These are phyloP conservation scores for Piprites chloris DNA, from an alignment of 2,113 vertebrate genomes.

Conservation along the genomic window DNA sequence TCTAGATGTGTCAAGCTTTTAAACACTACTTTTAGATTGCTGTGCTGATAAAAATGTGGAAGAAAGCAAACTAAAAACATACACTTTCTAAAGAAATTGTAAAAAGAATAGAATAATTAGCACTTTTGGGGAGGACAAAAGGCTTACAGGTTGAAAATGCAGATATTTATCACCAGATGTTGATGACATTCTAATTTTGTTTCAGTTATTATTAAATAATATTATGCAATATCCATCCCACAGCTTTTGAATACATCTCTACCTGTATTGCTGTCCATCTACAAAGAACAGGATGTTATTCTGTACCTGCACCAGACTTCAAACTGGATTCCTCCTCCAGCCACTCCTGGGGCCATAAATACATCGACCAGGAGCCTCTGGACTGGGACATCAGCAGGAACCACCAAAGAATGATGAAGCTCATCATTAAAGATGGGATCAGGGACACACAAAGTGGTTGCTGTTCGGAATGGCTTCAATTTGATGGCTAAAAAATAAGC, in stretches of 20 bases:
- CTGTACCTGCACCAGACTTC: conserved; percentile 97
- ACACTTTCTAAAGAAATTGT: not conserved
- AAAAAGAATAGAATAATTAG: not conserved
- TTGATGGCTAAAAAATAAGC: conserved; percentile 71
- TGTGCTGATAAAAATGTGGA: not conserved
- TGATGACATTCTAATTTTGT: not conserved
- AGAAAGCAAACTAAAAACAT: not conserved
- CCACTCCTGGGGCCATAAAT: conserved; percentile 72
- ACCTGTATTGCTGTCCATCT: not conserved
- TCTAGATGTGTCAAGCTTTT: not conserved
- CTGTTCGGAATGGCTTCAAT: conserved; percentile 83
- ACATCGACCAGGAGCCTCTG: conserved; percentile 86
- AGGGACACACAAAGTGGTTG: conserved; percentile 87
- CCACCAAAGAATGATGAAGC: conserved; percentile 83
- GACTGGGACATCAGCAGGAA: conserved; percentile 84
- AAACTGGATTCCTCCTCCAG: conserved; percentile 87
- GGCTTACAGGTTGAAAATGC: not conserved
- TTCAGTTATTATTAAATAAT: not conserved
- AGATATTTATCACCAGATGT: not conserved
- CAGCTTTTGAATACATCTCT: not conserved
- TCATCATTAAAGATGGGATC: conserved; percentile 86
- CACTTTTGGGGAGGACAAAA: not conserved
- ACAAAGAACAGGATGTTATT: not conserved
- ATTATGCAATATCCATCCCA: not conserved
- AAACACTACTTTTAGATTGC: not conserved